Evolutionary conservation across 2,797 vertebrate genomes (phyloP).

Genomic region (Helostoma temminkii): DNA sequence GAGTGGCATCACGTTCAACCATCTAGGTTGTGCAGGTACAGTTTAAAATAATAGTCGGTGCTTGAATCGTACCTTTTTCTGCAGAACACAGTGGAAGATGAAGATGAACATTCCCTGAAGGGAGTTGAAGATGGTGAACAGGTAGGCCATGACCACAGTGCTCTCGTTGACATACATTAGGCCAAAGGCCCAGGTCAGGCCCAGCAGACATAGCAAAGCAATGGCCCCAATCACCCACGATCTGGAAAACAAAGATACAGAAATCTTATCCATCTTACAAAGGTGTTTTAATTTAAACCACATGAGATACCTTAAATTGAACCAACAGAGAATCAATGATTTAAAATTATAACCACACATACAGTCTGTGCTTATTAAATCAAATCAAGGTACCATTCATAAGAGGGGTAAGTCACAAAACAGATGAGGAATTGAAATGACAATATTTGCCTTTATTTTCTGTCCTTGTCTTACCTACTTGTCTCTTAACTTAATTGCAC

Average conservation of each 20-base stretch:
- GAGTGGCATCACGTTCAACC: neutral
- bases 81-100: slow-evolving; percentile 99
- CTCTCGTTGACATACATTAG: slow-evolving; percentile 99
- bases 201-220: slow-evolving; percentile 95
- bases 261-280: neutral
- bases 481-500: neutral
- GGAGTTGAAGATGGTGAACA: slow-evolving; percentile 99
- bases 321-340: no score
- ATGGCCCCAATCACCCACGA: slow-evolving; percentile 99
- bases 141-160: slow-evolving; percentile 99
- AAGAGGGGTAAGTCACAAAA: slow-evolving; percentile 73
- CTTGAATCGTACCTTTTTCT: slow-evolving; percentile 91
- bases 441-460: slow-evolving; percentile 6
- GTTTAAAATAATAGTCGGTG: neutral
- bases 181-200: slow-evolving; percentile 98
- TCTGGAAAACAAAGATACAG: slow-evolving; percentile 77
- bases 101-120: slow-evolving; percentile 99
- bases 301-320: neutral
- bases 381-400: no score
- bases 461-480: slow-evolving; percentile 7
- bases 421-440: slow-evolving; percentile 29
- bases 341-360: no score
- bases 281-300: neutral
- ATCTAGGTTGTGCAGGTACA: neutral
- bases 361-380: no score